phyloP scores from a whole-genome alignment of 2,113 vertebrate genomes.

The Garra rufa region DNA sequence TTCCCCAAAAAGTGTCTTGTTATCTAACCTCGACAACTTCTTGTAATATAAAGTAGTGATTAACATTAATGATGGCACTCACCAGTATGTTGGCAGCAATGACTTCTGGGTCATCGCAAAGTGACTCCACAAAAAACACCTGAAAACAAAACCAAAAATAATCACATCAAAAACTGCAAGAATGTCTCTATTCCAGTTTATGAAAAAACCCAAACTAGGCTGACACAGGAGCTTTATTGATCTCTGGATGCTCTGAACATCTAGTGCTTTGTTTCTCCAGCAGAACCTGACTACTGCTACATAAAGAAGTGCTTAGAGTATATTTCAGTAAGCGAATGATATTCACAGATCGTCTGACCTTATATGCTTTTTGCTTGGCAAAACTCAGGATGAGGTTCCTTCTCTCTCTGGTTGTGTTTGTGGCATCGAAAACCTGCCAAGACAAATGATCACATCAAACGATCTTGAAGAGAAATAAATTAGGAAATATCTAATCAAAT shows the following conservation, averaged over 20 bases:
- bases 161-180: background rate
- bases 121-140: slow-evolving; percentile 80
- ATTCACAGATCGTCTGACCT: slow-evolving; percentile 62
- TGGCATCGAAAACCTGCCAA: slow-evolving; percentile 79
- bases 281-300: background rate
- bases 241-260: background rate
- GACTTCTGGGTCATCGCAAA: slow-evolving; percentile 79
- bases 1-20: background rate
- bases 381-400: slow-evolving; percentile 74
- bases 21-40: background rate
- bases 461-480: background rate
- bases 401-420: slow-evolving; percentile 80
- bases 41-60: background rate
- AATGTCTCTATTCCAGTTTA: background rate
- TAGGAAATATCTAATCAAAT: background rate
- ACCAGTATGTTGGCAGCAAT: slow-evolving; percentile 80
- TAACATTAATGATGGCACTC: slow-evolving; percentile 41
- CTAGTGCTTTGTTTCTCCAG: background rate
- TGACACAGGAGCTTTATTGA: background rate
- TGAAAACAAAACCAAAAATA: slow-evolving; percentile 40
- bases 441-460: background rate
- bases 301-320: too few species aligned
- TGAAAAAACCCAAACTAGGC: background rate
- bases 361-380: slow-evolving; percentile 70
- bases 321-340: background rate